Conservation (phyloP, 2,113 vertebrate genomes). For the Silurus asotus region DNA sequence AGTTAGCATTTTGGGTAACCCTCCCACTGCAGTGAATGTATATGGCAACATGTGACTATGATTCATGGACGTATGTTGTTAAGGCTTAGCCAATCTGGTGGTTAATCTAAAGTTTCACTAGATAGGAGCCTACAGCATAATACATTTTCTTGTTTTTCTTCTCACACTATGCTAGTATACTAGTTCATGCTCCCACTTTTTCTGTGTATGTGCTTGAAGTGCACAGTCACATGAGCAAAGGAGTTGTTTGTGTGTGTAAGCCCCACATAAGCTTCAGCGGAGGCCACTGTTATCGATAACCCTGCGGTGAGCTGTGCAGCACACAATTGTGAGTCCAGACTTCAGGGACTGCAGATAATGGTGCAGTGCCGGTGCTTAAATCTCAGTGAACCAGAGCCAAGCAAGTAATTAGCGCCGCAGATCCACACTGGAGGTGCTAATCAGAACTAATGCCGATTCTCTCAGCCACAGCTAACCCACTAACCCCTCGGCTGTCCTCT, state of each 20-base stretch:
- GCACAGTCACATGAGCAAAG: not conserved
- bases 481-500: conserved; percentile 27
- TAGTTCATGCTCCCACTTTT: no score
- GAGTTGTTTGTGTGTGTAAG: not conserved
- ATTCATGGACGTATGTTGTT: not conserved
- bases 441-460: conserved; percentile 87
- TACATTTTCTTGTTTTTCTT: not conserved
- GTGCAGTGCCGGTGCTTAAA: conserved; percentile 96
- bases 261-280: conserved; percentile 34
- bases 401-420: conserved; percentile 94
- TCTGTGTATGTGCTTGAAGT: not conserved
- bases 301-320: conserved; percentile 69
- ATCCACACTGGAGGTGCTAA: conserved; percentile 94
- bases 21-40: not conserved
- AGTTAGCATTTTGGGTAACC: not conserved
- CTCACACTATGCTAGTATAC: not conserved
- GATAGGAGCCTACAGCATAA: not conserved
- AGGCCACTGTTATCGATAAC: conserved; percentile 80
- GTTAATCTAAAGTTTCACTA: not conserved
- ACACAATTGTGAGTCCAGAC: conserved; percentile 74
- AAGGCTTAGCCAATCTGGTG: not conserved
- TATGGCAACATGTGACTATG: not conserved
- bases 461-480: conserved; percentile 67
- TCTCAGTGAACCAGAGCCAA: conserved; percentile 94
- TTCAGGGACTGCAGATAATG: conserved; percentile 93